These are phyloP conservation scores for Acinonyx jubatus DNA, from an alignment of 2,113 vertebrate species.

Conservation along the genomic window DNA sequence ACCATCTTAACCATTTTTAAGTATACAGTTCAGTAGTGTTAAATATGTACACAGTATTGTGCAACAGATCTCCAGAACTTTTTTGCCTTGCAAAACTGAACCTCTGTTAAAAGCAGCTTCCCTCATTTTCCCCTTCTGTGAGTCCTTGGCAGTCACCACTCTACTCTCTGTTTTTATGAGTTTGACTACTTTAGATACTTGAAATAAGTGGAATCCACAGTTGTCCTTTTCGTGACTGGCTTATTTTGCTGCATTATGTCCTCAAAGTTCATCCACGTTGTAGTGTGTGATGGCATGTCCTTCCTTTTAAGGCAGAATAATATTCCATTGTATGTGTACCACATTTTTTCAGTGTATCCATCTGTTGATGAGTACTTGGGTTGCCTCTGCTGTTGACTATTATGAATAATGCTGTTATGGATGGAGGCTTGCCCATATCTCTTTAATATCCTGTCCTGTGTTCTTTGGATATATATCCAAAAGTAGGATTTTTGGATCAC, in stretches of 20 bases:
- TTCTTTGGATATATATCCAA: neutral
- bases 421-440: neutral
- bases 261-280: neutral
- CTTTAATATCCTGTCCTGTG: neutral
- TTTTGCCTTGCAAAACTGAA: neutral
- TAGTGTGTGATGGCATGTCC: neutral
- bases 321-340: neutral
- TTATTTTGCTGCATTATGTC: neutral
- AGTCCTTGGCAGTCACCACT: neutral
- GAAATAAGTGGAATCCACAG: neutral
- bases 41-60: neutral
- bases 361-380: neutral
- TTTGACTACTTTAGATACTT: neutral
- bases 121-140: neutral
- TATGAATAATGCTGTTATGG: neutral
- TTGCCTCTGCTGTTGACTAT: neutral
- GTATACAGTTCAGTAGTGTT: neutral
- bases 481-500: neutral
- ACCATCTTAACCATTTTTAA: constrained; percentile 12
- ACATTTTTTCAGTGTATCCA: neutral
- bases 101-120: neutral
- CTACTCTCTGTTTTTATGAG: neutral
- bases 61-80: neutral
- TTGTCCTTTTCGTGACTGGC: neutral
- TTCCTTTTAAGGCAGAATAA: neutral